Percentiles rank a stretch among this genome's conserved stretches.
Conservation (phyloP, 2,797 vertebrate genomes). For the Enteromius fasciolatus region DNA sequence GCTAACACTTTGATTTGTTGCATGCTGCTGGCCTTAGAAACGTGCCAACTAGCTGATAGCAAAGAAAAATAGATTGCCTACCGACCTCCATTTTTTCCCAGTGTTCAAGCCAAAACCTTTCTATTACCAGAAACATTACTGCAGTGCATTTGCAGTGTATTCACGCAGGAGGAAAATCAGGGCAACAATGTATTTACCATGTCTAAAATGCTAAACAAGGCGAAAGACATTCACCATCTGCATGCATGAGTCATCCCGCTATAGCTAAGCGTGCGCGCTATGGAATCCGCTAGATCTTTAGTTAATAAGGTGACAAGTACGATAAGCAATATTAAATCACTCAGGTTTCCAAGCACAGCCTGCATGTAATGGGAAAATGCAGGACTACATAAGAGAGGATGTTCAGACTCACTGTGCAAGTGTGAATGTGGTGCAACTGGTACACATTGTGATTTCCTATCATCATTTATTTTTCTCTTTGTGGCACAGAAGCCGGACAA, state of each 20-base stretch:
- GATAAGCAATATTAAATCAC: conserved; percentile 21
- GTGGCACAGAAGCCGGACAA: background rate
- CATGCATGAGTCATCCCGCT: conserved; percentile 26
- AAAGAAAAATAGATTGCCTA: conserved; percentile 4
- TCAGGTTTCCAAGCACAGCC: background rate
- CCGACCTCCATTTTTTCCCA: background rate
- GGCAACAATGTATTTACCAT: conserved; percentile 21
- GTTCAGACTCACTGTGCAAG: background rate
- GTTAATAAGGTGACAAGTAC: conserved; percentile 31
- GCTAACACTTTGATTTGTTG: conserved; percentile 42
- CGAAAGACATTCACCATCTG: conserved; percentile 33
- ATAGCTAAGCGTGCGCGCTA: background rate
- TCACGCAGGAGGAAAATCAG: background rate
- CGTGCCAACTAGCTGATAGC: conserved; percentile 27
- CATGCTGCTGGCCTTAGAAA: conserved; percentile 11
- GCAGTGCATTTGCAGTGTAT: conserved; percentile 20
- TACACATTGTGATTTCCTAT: background rate
- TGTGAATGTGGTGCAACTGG: background rate
- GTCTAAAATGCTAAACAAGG: conserved; percentile 20
- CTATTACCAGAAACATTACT: conserved; percentile 6
- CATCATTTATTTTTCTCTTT: background rate
- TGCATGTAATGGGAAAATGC: conserved; percentile 1
- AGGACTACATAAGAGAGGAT: background rate
- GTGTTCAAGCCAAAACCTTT: conserved; percentile 15
- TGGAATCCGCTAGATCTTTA: conserved; percentile 18